These are phyloP conservation scores for Bathynomus jamesi DNA, from an alignment of 1,140 invertebrate species.

Conservation along the genomic window DNA sequence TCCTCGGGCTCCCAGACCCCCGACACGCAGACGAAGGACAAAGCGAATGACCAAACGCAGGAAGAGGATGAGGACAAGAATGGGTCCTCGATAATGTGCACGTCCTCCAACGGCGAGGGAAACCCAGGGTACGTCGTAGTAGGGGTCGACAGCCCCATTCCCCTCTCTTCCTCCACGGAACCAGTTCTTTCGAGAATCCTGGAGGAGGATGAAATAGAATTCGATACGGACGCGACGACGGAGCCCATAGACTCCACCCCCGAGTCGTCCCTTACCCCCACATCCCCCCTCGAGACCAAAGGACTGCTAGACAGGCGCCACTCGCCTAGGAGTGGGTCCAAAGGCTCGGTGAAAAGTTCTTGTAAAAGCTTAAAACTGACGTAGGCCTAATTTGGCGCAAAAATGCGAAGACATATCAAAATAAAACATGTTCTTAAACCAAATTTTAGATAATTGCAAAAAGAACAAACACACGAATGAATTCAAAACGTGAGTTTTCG, in stretches of 20 bases:
- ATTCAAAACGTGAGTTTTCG: too few relatives aligned
- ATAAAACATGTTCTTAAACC: too few relatives aligned
- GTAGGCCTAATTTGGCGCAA: background rate
- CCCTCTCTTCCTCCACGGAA: constrained; percentile 44
- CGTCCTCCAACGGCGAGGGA: too few relatives aligned
- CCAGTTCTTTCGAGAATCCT: constrained; percentile 44
- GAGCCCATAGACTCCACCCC: constrained; percentile 47
- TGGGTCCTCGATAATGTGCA: too few relatives aligned
- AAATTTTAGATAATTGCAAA: too few relatives aligned
- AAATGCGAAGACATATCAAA: background rate
- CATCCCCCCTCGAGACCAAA: constrained; percentile 57
- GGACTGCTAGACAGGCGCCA: constrained; percentile 49
- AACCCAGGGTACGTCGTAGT: background rate
- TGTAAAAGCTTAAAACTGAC: constrained; percentile 43
- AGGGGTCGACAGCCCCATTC: constrained; percentile 7
- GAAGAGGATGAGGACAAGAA: background rate
- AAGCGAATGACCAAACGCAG: background rate
- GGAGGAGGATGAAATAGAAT: constrained; percentile 47
- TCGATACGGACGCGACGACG: constrained; percentile 52
- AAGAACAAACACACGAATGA: too few relatives aligned
- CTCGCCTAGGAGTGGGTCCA: constrained; percentile 23
- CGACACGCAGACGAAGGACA: background rate
- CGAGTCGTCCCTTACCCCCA: constrained; percentile 56
- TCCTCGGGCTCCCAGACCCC: background rate
- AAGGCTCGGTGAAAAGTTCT: constrained; percentile 45